phyloP scores from a whole-genome alignment of 2,797 vertebrate species.

The Halcyon chelicuti region DNA sequence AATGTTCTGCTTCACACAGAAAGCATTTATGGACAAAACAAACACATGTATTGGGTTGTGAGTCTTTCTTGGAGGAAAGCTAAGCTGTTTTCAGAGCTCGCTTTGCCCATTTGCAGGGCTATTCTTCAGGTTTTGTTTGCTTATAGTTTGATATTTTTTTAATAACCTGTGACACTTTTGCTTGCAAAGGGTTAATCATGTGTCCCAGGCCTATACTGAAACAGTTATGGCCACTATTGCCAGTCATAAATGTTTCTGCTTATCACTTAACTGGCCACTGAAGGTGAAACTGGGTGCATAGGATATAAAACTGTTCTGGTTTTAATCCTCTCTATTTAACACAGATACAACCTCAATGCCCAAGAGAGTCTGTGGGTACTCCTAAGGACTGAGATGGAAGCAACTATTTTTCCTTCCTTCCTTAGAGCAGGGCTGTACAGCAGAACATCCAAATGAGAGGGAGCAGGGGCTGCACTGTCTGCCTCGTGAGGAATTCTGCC shows the following conservation, averaged over 20 bases:
- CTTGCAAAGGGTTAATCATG: background rate
- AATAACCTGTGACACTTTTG: background rate
- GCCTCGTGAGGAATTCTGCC: background rate
- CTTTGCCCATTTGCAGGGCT: background rate
- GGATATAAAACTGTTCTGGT: background rate
- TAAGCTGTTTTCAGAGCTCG: background rate
- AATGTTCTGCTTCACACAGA: background rate
- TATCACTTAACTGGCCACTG: background rate
- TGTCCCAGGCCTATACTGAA: background rate
- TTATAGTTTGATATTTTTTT: background rate
- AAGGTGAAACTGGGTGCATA: background rate
- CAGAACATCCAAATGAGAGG: fast-evolving
- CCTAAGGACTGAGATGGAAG: background rate
- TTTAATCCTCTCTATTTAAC: background rate
- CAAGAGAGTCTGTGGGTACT: background rate
- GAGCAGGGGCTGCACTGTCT: background rate
- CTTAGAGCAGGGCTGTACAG: background rate
- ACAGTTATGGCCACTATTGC: background rate
- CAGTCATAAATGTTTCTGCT: background rate
- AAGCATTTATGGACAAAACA: background rate
- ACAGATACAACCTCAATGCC: background rate
- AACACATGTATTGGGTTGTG: background rate
- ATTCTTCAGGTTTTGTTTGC: background rate
- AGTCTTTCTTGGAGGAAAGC: background rate
- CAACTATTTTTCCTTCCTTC: background rate